phyloP scores from a whole-genome alignment of 2,797 vertebrate species.

The Diceros bicornis region DNA sequence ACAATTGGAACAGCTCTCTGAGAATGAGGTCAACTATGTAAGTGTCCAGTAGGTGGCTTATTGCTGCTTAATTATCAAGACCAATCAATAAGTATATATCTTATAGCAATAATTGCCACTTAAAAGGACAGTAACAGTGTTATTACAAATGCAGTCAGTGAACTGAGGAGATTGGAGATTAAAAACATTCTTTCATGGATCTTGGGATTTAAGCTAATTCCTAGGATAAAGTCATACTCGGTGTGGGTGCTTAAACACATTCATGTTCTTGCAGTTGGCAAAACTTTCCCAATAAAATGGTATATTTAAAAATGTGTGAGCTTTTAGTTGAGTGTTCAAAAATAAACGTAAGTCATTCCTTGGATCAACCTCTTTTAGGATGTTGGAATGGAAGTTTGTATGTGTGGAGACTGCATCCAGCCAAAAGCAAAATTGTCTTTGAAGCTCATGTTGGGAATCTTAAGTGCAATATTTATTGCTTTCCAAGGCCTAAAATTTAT shows the following conservation, averaged over 20 bases:
- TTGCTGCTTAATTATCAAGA: neutral
- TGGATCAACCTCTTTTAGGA: neutral
- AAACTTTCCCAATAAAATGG: neutral
- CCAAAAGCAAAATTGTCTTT: constrained; percentile 46
- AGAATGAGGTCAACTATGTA: neutral
- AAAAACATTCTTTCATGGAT: neutral
- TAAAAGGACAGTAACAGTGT: neutral
- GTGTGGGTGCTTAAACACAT: neutral
- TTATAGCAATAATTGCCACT: constrained; percentile 22
- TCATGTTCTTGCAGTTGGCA: neutral
- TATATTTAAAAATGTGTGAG: neutral
- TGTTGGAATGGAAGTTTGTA: neutral
- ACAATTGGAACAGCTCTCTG: constrained; percentile 3
- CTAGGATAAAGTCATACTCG: neutral
- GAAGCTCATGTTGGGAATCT: neutral
- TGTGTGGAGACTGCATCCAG: neutral
- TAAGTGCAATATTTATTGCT: constrained; percentile 41
- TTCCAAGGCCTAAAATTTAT: constrained; percentile 2
- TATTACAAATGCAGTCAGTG: neutral
- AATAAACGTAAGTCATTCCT: neutral
- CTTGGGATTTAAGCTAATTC: constrained; percentile 4
- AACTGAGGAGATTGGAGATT: neutral
- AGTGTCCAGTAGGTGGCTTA: neutral
- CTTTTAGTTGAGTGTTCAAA: constrained; percentile 46
- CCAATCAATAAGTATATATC: neutral